Evolutionary conservation across 2,888 invertebrate genomes (phyloP).

Genomic region (Calameuta pallipes): DNA sequence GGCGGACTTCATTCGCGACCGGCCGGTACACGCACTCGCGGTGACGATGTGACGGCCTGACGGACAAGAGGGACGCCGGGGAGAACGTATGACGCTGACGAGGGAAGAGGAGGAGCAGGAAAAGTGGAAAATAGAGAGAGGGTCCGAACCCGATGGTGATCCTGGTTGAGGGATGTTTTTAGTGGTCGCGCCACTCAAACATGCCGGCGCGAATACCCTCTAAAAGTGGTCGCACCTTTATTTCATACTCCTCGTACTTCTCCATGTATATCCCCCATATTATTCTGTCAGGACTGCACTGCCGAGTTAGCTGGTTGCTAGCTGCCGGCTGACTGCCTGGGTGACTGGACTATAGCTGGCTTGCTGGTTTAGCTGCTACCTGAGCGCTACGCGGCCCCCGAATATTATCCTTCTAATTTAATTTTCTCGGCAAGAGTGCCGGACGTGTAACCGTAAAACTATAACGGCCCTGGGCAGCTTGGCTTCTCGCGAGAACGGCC

Average conservation of each 20-base stretch:
- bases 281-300: background rate
- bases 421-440: slow-evolving; percentile 30
- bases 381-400: slow-evolving; percentile 18
- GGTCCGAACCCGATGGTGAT: background rate
- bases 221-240: slow-evolving; percentile 17
- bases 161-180: slow-evolving; percentile 39
- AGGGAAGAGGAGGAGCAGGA: background rate
- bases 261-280: background rate
- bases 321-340: slow-evolving; percentile 31
- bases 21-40: slow-evolving; percentile 24
- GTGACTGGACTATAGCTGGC: too few species aligned
- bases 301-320: slow-evolving; percentile 11
- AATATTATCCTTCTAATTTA: slow-evolving; percentile 55
- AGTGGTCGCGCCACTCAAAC: slow-evolving; percentile 46
- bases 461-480: slow-evolving; percentile 2
- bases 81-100: slow-evolving; percentile 6
- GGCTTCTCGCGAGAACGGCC: background rate
- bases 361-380: background rate
- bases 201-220: slow-evolving; percentile 43
- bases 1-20: slow-evolving; percentile 12
- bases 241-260: slow-evolving; percentile 14
- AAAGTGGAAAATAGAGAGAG: slow-evolving; percentile 17
- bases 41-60: slow-evolving; percentile 39
- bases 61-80: slow-evolving; percentile 23
- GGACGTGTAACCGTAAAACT: slow-evolving; percentile 7